These are phyloP conservation scores for Pangasius djambal DNA, from an alignment of 2,797 vertebrate genomes.

Conservation along the genomic window DNA sequence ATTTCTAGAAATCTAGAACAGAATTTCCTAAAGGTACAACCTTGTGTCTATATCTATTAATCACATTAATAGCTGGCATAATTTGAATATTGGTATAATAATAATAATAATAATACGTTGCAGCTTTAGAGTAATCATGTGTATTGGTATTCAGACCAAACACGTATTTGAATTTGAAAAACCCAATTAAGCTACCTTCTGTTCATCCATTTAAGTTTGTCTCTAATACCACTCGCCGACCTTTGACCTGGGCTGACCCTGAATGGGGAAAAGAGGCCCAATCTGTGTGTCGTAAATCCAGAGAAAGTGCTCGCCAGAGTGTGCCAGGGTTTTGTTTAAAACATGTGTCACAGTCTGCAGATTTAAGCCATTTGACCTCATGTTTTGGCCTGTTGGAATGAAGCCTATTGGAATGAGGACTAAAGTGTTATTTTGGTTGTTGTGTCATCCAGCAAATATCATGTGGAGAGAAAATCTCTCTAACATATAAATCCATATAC, in stretches of 20 bases:
- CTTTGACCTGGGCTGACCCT: slow-evolving; percentile 53
- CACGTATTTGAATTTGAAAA: neutral
- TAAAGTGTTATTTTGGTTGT: neutral
- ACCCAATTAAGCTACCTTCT: slow-evolving; percentile 31
- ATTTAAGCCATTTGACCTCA: slow-evolving; percentile 34
- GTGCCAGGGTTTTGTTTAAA: slow-evolving; percentile 36
- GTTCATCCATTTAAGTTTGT: slow-evolving; percentile 42
- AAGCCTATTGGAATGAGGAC: neutral
- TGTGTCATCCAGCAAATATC: neutral
- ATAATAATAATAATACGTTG: neutral
- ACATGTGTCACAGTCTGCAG: slow-evolving; percentile 27
- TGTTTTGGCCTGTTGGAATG: slow-evolving; percentile 5
- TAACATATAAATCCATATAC: neutral
- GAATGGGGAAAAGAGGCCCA: slow-evolving; percentile 32
- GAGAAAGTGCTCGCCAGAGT: slow-evolving; percentile 56
- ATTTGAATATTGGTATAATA: neutral
- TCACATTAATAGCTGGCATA: neutral
- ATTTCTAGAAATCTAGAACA: neutral
- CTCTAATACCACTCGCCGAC: slow-evolving; percentile 39
- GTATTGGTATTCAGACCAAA: slow-evolving; percentile 1
- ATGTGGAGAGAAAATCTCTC: slow-evolving; percentile 1
- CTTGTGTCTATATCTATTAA: neutral
- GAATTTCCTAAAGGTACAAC: neutral
- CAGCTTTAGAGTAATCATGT: neutral
- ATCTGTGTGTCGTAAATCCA: slow-evolving; percentile 54